phyloP scores from a whole-genome alignment of 1,140 invertebrate genomes.

The Drosophila arawakana region DNA sequence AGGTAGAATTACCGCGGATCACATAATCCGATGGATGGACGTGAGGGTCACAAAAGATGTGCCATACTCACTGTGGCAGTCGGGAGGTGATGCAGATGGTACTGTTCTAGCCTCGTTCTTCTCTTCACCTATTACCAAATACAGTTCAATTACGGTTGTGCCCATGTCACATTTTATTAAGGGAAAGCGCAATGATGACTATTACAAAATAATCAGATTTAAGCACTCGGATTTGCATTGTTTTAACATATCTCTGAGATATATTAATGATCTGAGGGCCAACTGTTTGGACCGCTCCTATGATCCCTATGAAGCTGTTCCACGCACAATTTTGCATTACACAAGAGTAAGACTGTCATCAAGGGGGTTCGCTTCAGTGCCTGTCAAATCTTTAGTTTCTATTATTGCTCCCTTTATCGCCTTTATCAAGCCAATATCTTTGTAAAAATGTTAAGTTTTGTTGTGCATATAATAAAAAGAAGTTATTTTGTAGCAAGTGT shows the following conservation, averaged over 20 bases:
- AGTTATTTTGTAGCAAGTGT: too few relatives aligned
- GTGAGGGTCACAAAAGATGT: not conserved
- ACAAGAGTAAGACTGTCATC: not conserved
- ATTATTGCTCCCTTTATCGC: not conserved
- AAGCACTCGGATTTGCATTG: conserved; percentile 20
- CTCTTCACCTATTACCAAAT: not conserved
- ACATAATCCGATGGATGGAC: not conserved
- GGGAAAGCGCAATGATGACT: not conserved
- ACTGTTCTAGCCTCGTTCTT: conserved; percentile 1
- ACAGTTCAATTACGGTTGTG: not conserved
- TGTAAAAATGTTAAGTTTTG: not conserved
- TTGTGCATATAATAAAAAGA: not conserved
- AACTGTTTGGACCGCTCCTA: not conserved
- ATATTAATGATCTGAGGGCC: conserved; percentile 4
- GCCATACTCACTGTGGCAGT: conserved; percentile 6
- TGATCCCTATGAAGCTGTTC: not conserved
- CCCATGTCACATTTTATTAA: not conserved
- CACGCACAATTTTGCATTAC: conserved; percentile 2
- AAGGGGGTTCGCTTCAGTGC: not conserved
- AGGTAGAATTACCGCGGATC: not conserved
- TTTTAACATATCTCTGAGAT: not conserved
- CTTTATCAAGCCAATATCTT: not conserved
- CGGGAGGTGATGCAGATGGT: not conserved
- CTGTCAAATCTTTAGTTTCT: not conserved
- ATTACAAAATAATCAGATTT: not conserved